Conservation (phyloP, 2,113 vertebrate species). For the Morone saxatilis region DNA sequence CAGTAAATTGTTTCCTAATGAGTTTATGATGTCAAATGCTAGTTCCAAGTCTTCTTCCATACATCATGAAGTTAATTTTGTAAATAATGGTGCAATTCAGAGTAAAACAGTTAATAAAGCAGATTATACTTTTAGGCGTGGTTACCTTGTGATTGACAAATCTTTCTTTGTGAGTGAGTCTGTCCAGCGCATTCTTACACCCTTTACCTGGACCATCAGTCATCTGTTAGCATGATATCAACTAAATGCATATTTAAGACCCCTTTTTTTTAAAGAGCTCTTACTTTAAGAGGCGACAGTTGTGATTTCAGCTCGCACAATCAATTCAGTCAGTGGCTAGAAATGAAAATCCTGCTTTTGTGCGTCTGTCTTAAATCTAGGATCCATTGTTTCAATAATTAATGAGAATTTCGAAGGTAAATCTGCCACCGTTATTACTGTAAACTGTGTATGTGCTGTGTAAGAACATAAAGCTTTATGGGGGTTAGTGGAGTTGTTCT, state of each 20-base stretch:
- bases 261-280: background rate
- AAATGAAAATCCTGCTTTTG: background rate
- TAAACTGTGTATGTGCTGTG: too few relatives aligned
- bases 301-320: background rate
- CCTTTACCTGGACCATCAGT: too few relatives aligned
- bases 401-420: background rate
- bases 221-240: background rate
- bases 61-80: too few relatives aligned
- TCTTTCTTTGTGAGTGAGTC: too few relatives aligned
- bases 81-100: too few relatives aligned
- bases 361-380: background rate
- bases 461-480: background rate
- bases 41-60: too few relatives aligned
- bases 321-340: background rate
- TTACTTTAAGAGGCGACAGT: background rate
- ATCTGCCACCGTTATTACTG: background rate
- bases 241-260: background rate
- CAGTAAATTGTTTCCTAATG: too few relatives aligned
- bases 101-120: too few relatives aligned
- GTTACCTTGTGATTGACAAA: too few relatives aligned
- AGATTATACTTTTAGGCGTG: too few relatives aligned
- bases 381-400: background rate
- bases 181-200: too few relatives aligned
- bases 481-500: background rate
- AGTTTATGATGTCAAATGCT: too few relatives aligned